Evolutionary conservation across 2,797 vertebrate genomes (phyloP).

Genomic region (Protonibea diacanthus): DNA sequence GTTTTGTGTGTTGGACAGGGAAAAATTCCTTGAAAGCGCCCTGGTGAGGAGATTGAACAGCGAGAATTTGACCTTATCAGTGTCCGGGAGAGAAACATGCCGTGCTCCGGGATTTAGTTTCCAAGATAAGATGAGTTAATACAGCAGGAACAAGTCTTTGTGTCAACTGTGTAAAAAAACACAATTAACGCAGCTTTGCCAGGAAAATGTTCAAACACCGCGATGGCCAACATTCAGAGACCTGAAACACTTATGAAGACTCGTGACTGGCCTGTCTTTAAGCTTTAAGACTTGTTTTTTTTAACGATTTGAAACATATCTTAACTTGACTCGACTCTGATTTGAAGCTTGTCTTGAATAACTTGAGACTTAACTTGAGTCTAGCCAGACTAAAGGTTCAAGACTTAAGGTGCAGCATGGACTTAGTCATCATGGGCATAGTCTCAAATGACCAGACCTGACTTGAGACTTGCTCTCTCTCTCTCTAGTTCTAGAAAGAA

Average conservation of each 20-base stretch:
- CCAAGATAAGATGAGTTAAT: neutral
- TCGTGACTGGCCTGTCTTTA: no score
- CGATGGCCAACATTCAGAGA: neutral
- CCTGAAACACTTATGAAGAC: no score
- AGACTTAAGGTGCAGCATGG: no score
- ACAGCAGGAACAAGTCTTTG: neutral
- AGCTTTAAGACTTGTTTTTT: neutral
- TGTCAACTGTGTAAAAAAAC: neutral
- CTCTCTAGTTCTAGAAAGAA: no score
- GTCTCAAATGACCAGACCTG: neutral
- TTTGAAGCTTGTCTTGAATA: neutral
- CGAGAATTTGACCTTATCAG: conserved; percentile 6
- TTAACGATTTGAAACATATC: neutral
- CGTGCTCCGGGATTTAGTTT: conserved; percentile 4
- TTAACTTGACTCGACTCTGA: neutral
- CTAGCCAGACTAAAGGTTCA: no score
- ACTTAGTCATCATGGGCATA: no score
- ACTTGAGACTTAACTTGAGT: neutral
- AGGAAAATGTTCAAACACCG: neutral
- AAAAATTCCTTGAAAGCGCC: conserved; percentile 28
- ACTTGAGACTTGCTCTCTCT: no score
- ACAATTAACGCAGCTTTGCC: neutral
- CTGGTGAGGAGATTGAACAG: conserved; percentile 15
- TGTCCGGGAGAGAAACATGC: neutral
- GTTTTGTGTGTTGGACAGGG: neutral